Conservation (phyloP, 2,797 vertebrate genomes). For the Momotus momota region DNA sequence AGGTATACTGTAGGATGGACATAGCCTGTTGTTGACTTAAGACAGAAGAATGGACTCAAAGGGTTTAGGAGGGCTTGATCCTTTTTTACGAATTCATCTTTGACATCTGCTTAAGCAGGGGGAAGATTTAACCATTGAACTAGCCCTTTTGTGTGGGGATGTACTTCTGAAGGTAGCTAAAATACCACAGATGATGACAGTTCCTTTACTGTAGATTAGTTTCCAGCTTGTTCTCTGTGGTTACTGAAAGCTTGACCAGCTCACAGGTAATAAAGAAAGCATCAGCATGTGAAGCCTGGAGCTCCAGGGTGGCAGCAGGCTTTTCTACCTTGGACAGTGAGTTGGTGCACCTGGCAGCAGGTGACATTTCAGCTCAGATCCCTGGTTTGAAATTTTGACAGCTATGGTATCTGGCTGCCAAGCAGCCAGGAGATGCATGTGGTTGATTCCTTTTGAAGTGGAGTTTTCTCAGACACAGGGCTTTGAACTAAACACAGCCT, state of each 20-base stretch:
- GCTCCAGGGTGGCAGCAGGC: neutral
- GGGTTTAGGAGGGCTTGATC: neutral
- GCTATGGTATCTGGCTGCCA: neutral
- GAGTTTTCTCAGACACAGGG: neutral
- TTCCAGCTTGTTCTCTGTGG: neutral
- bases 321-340: neutral
- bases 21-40: neutral
- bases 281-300: neutral
- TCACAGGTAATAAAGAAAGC: neutral
- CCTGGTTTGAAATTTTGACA: conserved; percentile 9
- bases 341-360: neutral
- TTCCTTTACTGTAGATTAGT: neutral
- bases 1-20: neutral
- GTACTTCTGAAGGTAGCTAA: neutral
- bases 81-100: neutral
- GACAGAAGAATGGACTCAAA: neutral
- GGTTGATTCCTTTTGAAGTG: conserved; percentile 8
- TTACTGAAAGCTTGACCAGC: neutral
- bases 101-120: neutral
- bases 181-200: neutral
- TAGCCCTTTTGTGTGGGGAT: neutral
- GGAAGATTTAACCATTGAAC: neutral
- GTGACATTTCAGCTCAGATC: conserved; percentile 19
- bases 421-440: conserved; percentile 52
- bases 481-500: conserved; percentile 8